These are phyloP conservation scores for Eugnorisma glareosa DNA, from an alignment of 2,888 invertebrate species.

Conservation along the genomic window DNA sequence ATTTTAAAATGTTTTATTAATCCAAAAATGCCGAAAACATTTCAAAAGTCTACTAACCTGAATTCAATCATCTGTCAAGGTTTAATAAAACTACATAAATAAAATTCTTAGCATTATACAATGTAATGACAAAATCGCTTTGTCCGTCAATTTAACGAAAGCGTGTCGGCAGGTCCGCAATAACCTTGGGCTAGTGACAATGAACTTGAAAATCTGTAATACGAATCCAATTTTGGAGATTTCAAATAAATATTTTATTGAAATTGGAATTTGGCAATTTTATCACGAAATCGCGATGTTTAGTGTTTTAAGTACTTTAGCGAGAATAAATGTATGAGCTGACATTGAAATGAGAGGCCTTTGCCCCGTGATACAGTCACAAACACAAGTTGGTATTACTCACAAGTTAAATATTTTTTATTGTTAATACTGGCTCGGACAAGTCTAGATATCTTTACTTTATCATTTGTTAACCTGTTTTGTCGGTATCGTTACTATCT, in stretches of 20 bases:
- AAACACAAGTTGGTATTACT: neutral
- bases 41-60: constrained; percentile 16
- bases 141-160: constrained; percentile 63
- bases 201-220: constrained; percentile 64
- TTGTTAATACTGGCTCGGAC: neutral
- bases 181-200: constrained; percentile 65
- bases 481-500: neutral
- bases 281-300: constrained; percentile 19
- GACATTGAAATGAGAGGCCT: constrained; percentile 12
- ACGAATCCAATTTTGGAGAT: constrained; percentile 53
- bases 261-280: constrained; percentile 34
- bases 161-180: constrained; percentile 61
- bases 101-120: constrained; percentile 54
- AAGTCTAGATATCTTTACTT: neutral
- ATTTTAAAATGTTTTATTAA: neutral
- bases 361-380: neutral
- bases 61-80: constrained; percentile 22
- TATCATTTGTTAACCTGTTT: neutral
- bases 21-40: constrained; percentile 6
- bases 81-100: constrained; percentile 21
- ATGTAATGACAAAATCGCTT: constrained; percentile 62
- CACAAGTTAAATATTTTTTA: constrained; percentile 3
- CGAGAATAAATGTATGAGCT: constrained; percentile 2
- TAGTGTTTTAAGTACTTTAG: constrained; percentile 7
- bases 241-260: constrained; percentile 46